These are phyloP conservation scores for Corynorhinus townsendii DNA, from an alignment of 2,113 vertebrate species.

Conservation along the genomic window DNA sequence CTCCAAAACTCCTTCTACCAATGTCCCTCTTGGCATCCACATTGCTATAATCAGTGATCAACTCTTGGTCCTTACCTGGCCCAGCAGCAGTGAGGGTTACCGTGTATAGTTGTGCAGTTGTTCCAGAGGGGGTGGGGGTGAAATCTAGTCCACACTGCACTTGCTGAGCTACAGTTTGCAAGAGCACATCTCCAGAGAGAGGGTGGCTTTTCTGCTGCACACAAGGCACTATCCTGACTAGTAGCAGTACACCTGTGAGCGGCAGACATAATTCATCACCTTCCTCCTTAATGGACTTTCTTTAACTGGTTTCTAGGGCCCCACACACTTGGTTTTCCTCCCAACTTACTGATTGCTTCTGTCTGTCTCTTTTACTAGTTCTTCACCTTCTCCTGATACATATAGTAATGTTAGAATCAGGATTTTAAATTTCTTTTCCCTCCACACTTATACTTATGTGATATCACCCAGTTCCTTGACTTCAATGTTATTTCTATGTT, in stretches of 20 bases:
- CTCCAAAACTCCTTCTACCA: not conserved
- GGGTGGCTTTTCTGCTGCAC: not conserved
- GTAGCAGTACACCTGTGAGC: not conserved
- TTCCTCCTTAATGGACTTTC: not conserved
- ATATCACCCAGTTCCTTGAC: not conserved
- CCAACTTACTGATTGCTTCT: not conserved
- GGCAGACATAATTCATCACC: not conserved
- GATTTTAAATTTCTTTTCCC: not conserved
- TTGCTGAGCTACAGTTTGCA: not conserved
- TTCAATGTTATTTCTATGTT: not conserved
- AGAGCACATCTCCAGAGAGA: not conserved
- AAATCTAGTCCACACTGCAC: not conserved
- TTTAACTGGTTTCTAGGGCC: not conserved
- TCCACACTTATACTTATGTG: not conserved
- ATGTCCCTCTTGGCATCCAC: not conserved
- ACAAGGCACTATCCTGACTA: not conserved
- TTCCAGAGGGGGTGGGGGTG: fast-evolving
- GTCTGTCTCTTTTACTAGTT: not conserved
- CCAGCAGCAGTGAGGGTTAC: not conserved
- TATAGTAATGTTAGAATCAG: not conserved
- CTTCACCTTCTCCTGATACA: not conserved
- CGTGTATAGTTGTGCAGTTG: fast-evolving
- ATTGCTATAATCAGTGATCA: not conserved
- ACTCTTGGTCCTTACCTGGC: not conserved
- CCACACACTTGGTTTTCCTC: not conserved